A percentile compares a stretch with the other conserved stretches of the same genome.
phyloP scores from a whole-genome alignment of 2,888 invertebrate species.

The Andrena dorsata region DNA sequence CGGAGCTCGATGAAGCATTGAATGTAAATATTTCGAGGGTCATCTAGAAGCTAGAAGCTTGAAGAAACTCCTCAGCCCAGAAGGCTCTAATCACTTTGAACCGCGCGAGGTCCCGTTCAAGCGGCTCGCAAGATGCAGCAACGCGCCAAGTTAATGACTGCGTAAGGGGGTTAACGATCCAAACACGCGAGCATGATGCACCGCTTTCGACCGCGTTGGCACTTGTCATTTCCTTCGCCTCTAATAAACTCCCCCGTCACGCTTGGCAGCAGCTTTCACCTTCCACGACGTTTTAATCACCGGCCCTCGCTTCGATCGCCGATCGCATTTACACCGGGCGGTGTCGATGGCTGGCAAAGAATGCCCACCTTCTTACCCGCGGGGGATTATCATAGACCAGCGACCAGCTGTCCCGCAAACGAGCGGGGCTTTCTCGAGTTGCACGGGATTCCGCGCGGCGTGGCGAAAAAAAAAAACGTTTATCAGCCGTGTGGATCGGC shows the following conservation, averaged over 20 bases:
- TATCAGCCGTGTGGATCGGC: slow-evolving; percentile 17
- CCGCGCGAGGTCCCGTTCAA: not conserved
- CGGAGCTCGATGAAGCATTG: not conserved
- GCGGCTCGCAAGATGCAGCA: not conserved
- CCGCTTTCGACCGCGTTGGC: slow-evolving; percentile 27
- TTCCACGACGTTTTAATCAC: slow-evolving; percentile 49
- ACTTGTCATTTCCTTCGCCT: slow-evolving; percentile 45
- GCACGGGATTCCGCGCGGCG: not conserved
- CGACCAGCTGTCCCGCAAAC: not conserved
- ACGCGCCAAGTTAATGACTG: not conserved
- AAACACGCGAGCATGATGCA: slow-evolving; percentile 16
- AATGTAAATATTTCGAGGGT: not conserved
- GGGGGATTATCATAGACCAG: not conserved
- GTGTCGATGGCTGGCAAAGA: slow-evolving; percentile 38
- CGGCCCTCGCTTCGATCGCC: slow-evolving; percentile 29
- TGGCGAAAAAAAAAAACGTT: not conserved
- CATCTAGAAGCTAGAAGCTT: not conserved
- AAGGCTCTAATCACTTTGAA: not conserved
- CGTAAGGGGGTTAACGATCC: slow-evolving; percentile 3
- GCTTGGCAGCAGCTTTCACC: slow-evolving; percentile 33
- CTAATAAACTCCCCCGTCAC: slow-evolving; percentile 20
- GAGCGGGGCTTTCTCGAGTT: not conserved
- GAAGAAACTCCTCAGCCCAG: not conserved
- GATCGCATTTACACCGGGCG: slow-evolving; percentile 23
- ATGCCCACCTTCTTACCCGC: slow-evolving; percentile 1